phyloP scores from a whole-genome alignment of 2,888 invertebrate species.

The Polia nebulosa region DNA sequence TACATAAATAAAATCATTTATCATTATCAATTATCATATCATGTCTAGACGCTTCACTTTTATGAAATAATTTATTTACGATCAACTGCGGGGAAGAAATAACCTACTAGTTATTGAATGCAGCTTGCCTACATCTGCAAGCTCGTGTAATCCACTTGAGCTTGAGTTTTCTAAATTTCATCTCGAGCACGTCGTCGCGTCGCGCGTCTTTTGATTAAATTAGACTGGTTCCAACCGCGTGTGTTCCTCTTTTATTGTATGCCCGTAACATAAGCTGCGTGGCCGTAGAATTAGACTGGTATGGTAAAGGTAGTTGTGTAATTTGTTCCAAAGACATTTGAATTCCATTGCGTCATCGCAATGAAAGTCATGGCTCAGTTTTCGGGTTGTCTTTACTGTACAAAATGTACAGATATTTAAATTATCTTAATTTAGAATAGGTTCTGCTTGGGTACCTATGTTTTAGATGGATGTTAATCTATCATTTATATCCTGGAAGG shows the following conservation, averaged over 20 bases:
- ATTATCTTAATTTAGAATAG: constrained; percentile 35
- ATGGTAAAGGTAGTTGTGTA: constrained; percentile 75
- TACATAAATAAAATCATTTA: too few relatives aligned
- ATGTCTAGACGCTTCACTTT: constrained; percentile 66
- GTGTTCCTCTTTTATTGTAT: constrained; percentile 71
- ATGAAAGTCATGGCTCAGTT: constrained; percentile 46
- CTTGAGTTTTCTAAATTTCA: constrained; percentile 72
- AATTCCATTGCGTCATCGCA: constrained; percentile 54
- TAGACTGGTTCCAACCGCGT: constrained; percentile 71
- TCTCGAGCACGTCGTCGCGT: constrained; percentile 71
- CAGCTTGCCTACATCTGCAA: constrained; percentile 57
- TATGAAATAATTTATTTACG: constrained; percentile 59
- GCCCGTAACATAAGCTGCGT: constrained; percentile 75
- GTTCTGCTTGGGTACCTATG: neutral
- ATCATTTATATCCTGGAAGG: neutral
- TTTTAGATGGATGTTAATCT: constrained; percentile 4
- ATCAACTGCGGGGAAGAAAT: constrained; percentile 50
- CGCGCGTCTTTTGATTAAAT: constrained; percentile 75
- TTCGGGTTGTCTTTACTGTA: constrained; percentile 41
- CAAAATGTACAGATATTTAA: constrained; percentile 16
- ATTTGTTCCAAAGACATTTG: constrained; percentile 70
- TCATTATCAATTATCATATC: constrained; percentile 84
- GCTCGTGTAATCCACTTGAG: constrained; percentile 68
- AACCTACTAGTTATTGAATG: constrained; percentile 63
- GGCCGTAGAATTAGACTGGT: constrained; percentile 74